Conservation (phyloP, 2,888 invertebrate genomes). For the Ectobius pallidus region DNA sequence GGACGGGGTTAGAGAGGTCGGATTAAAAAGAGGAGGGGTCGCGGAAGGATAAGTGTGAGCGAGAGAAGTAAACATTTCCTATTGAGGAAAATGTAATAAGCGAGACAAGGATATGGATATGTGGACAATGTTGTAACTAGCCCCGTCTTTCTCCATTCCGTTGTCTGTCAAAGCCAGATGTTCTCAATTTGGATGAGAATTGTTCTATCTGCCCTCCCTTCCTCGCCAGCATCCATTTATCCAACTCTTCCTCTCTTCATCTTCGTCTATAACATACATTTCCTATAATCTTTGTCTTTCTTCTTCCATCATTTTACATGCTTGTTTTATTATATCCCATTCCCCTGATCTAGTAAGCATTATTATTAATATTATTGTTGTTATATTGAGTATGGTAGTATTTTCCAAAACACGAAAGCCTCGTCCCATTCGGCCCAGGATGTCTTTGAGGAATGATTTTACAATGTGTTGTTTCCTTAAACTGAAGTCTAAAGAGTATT, state of each 20-base stretch:
- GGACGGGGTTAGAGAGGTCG: constrained; percentile 1
- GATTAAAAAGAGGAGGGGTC: constrained; percentile 31
- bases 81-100: background rate
- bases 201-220: constrained; percentile 39
- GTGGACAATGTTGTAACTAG: constrained; percentile 22
- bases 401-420: too few species aligned
- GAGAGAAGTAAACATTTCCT: constrained; percentile 10
- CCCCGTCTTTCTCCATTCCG: constrained; percentile 22
- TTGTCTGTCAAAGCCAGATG: constrained; percentile 45
- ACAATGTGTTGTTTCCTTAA: too few species aligned
- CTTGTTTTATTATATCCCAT: too few species aligned
- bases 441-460: too few species aligned
- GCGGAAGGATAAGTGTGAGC: background rate
- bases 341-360: too few species aligned
- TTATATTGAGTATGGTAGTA: too few species aligned
- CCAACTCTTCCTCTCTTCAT: constrained; percentile 7
- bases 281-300: background rate
- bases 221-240: constrained; percentile 14
- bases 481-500: too few species aligned
- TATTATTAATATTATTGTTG: too few species aligned
- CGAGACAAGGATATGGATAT: constrained; percentile 5
- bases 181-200: constrained; percentile 46
- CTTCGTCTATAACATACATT: background rate
- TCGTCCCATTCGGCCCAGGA: too few species aligned
- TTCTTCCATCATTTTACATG: background rate